phyloP scores from a whole-genome alignment of 2,888 invertebrate species.

The Beris morrisii region DNA sequence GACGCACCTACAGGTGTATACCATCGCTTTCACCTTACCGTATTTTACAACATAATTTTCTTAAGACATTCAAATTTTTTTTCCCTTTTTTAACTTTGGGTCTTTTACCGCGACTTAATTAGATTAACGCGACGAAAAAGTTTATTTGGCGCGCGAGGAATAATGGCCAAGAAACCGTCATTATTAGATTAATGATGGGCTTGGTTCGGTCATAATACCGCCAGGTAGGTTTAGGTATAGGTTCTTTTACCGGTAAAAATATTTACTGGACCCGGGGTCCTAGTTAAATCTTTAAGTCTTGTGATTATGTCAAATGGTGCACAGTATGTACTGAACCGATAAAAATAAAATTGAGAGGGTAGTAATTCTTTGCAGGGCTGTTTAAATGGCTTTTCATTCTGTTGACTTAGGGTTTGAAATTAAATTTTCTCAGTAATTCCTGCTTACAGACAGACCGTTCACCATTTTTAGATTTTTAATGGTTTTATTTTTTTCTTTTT shows the following conservation, averaged over 20 bases:
- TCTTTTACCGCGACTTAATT: conserved; percentile 24
- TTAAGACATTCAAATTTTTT: background rate
- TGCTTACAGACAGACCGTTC: background rate
- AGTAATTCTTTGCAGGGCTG: conserved; percentile 1
- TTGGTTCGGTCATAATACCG: no score
- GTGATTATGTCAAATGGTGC: conserved; percentile 11
- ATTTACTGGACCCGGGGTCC: no score
- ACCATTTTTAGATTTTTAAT: background rate
- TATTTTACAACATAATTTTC: no score
- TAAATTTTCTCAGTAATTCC: background rate
- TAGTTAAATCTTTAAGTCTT: background rate
- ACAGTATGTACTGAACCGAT: background rate
- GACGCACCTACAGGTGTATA: background rate
- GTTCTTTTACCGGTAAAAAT: no score
- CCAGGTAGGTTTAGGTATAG: no score
- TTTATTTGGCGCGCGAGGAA: conserved; percentile 3
- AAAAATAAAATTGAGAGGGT: background rate
- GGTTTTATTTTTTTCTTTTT: background rate
- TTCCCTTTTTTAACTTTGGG: background rate
- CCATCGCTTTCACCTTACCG: background rate
- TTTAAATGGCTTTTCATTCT: background rate
- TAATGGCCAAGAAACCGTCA: conserved; percentile 5
- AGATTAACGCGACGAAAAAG: conserved; percentile 20
- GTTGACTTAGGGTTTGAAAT: no score
- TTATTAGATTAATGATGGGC: conserved; percentile 21